Evolutionary conservation across 2,888 invertebrate genomes (phyloP).

Genomic region (Polylopha cassiicola): DNA sequence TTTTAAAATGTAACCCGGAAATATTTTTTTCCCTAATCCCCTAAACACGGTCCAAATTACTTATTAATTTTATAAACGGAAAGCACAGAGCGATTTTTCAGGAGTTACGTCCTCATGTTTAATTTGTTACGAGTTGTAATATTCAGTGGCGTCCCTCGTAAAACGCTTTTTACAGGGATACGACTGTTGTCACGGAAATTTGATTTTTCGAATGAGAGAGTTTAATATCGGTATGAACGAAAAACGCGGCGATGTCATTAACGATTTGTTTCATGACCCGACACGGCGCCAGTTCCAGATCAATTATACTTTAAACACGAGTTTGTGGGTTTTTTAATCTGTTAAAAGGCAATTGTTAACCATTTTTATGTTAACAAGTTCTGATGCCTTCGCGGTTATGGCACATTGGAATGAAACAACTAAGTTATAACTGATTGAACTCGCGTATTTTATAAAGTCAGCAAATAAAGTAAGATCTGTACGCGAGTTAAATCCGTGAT

Average conservation of each 20-base stretch:
- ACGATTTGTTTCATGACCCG: conserved; percentile 10
- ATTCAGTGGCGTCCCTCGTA: conserved; percentile 32
- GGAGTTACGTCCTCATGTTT: conserved; percentile 32
- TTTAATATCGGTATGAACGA: conserved; percentile 39
- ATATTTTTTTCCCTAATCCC: too few relatives aligned
- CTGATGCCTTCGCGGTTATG: too few relatives aligned
- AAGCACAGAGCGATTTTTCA: conserved; percentile 21
- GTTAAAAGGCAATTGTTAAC: too few relatives aligned
- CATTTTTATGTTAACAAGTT: too few relatives aligned
- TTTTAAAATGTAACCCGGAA: too few relatives aligned
- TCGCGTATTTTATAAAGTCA: too few relatives aligned
- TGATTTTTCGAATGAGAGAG: conserved; percentile 52
- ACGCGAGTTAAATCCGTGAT: too few relatives aligned
- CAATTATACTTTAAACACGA: neutral
- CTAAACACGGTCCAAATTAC: neutral
- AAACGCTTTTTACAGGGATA: conserved; percentile 42
- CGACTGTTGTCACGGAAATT: conserved; percentile 52
- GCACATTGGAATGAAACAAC: too few relatives aligned
- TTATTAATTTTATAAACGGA: conserved; percentile 8
- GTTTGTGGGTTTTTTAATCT: neutral
- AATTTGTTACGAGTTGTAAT: conserved; percentile 31
- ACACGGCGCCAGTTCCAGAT: neutral
- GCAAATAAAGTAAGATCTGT: too few relatives aligned
- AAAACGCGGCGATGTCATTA: conserved; percentile 15
- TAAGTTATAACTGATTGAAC: too few relatives aligned